Base-by-base conservation (phyloP, 2,888 invertebrate species). In the Penaeus monodon region DNA sequence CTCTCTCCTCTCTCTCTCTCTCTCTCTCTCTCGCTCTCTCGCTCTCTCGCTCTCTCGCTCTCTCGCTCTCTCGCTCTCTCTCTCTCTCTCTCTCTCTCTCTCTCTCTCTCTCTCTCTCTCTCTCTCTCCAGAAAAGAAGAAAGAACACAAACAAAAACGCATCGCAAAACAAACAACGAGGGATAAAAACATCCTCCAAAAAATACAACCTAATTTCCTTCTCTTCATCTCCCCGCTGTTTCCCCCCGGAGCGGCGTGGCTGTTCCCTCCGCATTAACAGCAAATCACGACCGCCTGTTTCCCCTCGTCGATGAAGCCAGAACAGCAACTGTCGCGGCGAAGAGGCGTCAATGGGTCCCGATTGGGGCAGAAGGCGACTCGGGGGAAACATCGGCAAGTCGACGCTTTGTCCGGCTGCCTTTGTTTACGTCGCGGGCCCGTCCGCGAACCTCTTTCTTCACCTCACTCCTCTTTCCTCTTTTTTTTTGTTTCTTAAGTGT, bases 281-380 rank as follows among this genome's bases (percentile, higher is more conserved):
- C 84, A 68, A 70, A 84, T 79, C 78, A 78, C 68, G 38, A 49
- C 33, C 84, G 57, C 38, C 78, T 77, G 84, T 84, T 38, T 84
- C 84, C 84, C 78, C 84, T 84, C 78, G 78, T 84, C 70, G 66
- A 66, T 49, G 57, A 57, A 57, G 57, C 68, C 79, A 78, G 68
- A 66, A 63, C 65, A 68, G 84, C 84, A 78, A 84, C 79, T 84
- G 84, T 84, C 29, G 70, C 84, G 70, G 78, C 78, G 73, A 79
- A 17, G 57, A 78, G 70, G 22, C 65, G 70, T 84, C 84, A 84
- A 84, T 84, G 65, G 68, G 20, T 27, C 57, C 22, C 84, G 49
- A 24, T 78, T 49, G 77, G 10, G 29, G 77, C 84, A 66, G 65
- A 68, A 22, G 77, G 66, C 65, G 84, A 65, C 76, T 29, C 8